These are phyloP conservation scores for Holothuria leucospilota DNA, from an alignment of 53 echinoderm and acorn worm species.

Conservation along the genomic window DNA sequence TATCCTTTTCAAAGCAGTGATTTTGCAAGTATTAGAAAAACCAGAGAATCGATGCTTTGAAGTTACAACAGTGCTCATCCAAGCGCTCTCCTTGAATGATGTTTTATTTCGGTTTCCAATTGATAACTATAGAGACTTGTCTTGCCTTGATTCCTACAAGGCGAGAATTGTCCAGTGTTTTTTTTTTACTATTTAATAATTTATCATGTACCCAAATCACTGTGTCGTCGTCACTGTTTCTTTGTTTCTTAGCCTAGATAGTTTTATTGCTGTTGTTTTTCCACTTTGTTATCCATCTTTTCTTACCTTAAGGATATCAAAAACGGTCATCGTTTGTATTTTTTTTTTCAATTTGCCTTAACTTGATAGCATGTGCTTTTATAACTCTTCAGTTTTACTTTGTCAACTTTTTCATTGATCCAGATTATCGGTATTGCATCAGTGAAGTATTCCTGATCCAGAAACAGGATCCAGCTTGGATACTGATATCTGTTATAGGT, in stretches of 20 bases:
- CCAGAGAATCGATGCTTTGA: constrained; percentile 19
- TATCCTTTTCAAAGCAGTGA: background rate
- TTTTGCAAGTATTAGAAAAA: background rate
- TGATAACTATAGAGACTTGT: background rate
- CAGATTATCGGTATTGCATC: no score
- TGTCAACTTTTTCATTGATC: no score
- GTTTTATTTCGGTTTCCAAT: background rate
- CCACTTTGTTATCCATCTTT: background rate
- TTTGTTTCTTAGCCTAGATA: constrained; percentile 17
- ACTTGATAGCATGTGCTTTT: no score
- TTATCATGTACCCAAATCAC: background rate
- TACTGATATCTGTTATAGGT: background rate
- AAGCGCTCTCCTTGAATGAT: background rate
- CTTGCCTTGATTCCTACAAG: background rate
- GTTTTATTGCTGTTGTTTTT: background rate
- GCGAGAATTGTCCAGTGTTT: background rate
- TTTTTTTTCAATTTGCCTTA: no score
- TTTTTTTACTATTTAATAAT: background rate
- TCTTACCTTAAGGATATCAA: background rate
- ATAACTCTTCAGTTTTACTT: no score
- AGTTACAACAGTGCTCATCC: background rate
- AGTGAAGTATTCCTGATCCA: background rate
- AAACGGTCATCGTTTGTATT: no score
- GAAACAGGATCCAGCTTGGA: constrained; percentile 10
- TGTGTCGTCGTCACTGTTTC: background rate